Conservation (phyloP, 2,797 vertebrate species). For the Cirrhinus molitorella region DNA sequence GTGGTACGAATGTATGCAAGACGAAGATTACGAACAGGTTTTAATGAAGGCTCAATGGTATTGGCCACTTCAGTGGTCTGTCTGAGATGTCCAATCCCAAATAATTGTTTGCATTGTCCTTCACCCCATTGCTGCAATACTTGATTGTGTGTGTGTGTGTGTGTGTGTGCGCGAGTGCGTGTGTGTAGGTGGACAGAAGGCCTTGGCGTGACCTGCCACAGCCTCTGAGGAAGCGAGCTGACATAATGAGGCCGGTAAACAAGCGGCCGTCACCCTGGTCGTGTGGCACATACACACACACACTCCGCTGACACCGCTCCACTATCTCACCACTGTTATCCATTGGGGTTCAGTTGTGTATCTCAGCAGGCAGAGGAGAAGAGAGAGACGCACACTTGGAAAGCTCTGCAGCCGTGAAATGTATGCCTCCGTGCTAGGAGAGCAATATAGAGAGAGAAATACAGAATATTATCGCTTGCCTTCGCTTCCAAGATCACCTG, state of each 20-base stretch:
- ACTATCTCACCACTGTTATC: conserved; percentile 50
- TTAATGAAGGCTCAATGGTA: conserved; percentile 52
- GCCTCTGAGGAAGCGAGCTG: conserved; percentile 75
- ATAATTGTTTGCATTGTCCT: conserved; percentile 67
- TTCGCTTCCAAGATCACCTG: conserved; percentile 7
- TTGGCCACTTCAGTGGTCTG: conserved; percentile 60
- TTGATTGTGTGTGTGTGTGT: conserved; percentile 44
- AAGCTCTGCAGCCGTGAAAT: conserved; percentile 47
- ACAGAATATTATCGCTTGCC: background rate
- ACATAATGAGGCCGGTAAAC: conserved; percentile 86
- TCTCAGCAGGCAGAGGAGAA: conserved; percentile 46
- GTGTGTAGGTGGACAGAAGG: conserved; percentile 79
- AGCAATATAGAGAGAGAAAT: conserved; percentile 31
- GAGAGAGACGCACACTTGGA: conserved; percentile 34
- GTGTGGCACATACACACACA: conserved; percentile 60
- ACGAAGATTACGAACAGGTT: conserved; percentile 31
- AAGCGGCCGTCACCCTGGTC: conserved; percentile 78
- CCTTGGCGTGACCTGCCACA: conserved; percentile 74
- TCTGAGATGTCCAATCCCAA: conserved; percentile 64
- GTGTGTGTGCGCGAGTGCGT: conserved; percentile 35
- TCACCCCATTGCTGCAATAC: conserved; percentile 57
- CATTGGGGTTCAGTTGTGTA: conserved; percentile 47
- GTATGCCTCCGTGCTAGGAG: conserved; percentile 38
- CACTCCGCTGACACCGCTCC: conserved; percentile 37
- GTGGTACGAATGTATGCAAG: background rate